A percentile compares a stretch with the other conserved stretches of the same genome.
Evolutionary conservation across 1,140 invertebrate genomes (phyloP).

Genomic region (Drosophila carrolli): DNA sequence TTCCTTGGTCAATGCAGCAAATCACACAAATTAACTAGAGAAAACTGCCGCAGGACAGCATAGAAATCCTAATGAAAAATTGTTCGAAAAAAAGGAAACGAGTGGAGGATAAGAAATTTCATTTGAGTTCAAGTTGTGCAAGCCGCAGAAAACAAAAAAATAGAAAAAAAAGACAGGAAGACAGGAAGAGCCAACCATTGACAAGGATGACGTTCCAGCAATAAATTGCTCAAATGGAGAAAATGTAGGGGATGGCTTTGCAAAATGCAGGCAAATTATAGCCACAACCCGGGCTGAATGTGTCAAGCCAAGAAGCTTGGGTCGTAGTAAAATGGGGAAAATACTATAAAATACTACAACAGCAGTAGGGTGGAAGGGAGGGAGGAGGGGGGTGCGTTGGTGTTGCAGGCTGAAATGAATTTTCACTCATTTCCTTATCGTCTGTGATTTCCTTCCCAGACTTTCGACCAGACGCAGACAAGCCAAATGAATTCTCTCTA

Average conservation of each 20-base stretch:
- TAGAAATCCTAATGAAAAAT: constrained; percentile 75
- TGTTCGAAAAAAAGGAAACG: not conserved
- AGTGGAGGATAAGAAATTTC: constrained; percentile 33
- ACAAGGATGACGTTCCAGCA: constrained; percentile 50
- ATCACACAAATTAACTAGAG: constrained; percentile 80
- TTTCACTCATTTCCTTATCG: constrained; percentile 83
- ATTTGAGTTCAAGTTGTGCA: constrained; percentile 51
- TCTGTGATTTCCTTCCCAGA: constrained; percentile 82
- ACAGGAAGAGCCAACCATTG: constrained; percentile 25
- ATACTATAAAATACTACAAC: constrained; percentile 48
- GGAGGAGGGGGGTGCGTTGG: not conserved
- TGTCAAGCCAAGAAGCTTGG: constrained; percentile 25
- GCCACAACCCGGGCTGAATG: constrained; percentile 28
- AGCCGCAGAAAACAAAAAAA: constrained; percentile 59
- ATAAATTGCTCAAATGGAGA: constrained; percentile 74
- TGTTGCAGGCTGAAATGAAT: constrained; percentile 67
- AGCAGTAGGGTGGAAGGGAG: constrained; percentile 10
- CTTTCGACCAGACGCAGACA: constrained; percentile 46
- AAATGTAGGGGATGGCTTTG: constrained; percentile 30
- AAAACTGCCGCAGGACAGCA: constrained; percentile 72
- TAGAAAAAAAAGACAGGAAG: not conserved
- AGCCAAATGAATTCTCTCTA: constrained; percentile 78
- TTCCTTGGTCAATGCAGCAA: constrained; percentile 59
- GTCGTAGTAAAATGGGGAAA: constrained; percentile 29
- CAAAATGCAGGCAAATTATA: constrained; percentile 76